These are phyloP conservation scores for Pteria penguin DNA, from an alignment of 2,888 invertebrate genomes.

Conservation along the genomic window DNA sequence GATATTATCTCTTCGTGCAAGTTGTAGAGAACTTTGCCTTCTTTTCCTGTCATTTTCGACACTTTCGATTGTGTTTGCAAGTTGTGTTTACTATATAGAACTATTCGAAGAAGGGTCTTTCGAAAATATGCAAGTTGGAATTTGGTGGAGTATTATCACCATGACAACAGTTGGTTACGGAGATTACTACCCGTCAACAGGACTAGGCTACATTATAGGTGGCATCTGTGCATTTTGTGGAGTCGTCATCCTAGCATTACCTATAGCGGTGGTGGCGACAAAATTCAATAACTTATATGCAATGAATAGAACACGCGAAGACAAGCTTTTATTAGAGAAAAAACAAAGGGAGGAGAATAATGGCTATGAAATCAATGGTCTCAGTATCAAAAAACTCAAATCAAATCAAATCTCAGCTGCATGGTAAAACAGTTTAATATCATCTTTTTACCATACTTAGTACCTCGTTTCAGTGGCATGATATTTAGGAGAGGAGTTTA, in stretches of 20 bases:
- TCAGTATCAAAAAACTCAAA: too few species aligned
- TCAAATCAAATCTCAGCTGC: too few species aligned
- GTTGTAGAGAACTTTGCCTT: conserved; percentile 12
- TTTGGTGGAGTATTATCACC: conserved; percentile 33
- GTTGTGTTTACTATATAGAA: conserved; percentile 27
- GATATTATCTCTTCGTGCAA: conserved; percentile 18
- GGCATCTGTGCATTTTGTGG: conserved; percentile 23
- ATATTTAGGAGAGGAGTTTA: too few species aligned
- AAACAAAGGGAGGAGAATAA: too few species aligned
- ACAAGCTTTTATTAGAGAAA: background rate
- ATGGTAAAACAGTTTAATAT: too few species aligned
- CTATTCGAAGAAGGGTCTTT: conserved; percentile 14
- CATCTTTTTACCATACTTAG: too few species aligned
- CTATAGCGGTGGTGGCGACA: conserved; percentile 28
- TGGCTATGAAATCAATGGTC: too few species aligned
- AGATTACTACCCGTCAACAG: conserved; percentile 21
- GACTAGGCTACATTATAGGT: conserved; percentile 24
- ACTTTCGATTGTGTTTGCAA: conserved; percentile 23
- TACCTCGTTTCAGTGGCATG: too few species aligned
- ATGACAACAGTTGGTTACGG: conserved; percentile 38
- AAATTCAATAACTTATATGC: conserved; percentile 11
- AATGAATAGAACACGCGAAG: conserved; percentile 6
- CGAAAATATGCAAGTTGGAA: conserved; percentile 19
- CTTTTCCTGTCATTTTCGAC: conserved; percentile 18
- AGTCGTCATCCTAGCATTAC: conserved; percentile 26